Base-by-base conservation (phyloP, 2,797 vertebrate species). In the Aphelocoma californica region DNA sequence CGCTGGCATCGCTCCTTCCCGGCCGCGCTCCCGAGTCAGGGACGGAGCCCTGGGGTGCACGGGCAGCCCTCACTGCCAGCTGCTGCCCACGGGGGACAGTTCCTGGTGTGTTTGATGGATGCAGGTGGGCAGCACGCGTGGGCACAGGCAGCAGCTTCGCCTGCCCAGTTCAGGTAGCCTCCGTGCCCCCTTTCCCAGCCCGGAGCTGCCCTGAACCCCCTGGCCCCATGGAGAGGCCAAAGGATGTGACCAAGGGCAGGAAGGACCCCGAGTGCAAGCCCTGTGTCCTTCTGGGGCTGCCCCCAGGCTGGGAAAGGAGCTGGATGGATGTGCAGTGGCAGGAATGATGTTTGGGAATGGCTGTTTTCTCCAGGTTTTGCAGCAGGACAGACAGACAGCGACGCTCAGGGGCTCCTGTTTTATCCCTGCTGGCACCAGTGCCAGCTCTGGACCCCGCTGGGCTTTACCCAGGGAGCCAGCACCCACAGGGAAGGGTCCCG, bases 61-160 rank as follows among this genome's bases (percentile, higher is more conserved):
- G 0, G 70, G 23, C 74, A 56, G 60, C 89, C 16, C 74, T 64
- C 3, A 0, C 31, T 80, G 79, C 58, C 17, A 16, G 51, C 69
- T 53, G 31, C 42, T 70, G 67, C 72, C 32, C 8, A 1, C 0
- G 1, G 10, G 4, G 74, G 7, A 25, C 56, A 31, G 1, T 21
- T 57, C 66, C 71, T 13, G 1, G 4, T 18, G 42, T 9, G 2
- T 1, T 5, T 34, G 58, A 13, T 40, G 67, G 21, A 0, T 65
- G 29, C 0, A 4, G 44, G 7, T 8, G 44, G 66, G 71, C 60
- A 57, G 58, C 21, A 3, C 9, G 0, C 2, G 0, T 0, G 14
- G 77, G 64, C 47, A 45, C 50, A 9, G 34, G 64, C 78, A 53
- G 86, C 69, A 78, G 61, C 44, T 57, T 16, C 21, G 4, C 18